phyloP scores from a whole-genome alignment of 2,888 invertebrate species.

The Anarsia innoxiella region DNA sequence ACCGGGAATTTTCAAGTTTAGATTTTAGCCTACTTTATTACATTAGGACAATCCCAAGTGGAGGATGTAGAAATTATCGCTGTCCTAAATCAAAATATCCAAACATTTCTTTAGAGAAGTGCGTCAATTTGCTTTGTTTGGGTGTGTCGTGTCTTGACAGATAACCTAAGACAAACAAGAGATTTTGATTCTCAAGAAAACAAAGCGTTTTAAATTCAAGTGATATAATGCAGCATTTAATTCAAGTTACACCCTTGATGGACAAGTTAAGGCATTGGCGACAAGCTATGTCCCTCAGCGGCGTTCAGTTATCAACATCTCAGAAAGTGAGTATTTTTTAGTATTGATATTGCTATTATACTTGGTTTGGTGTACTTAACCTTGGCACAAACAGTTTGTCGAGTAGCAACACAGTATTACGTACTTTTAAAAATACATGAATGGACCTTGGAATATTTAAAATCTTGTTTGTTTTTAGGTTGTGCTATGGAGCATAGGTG shows the following conservation, averaged over 20 bases:
- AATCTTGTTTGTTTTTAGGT: conserved; percentile 59
- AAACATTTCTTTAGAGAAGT: not conserved
- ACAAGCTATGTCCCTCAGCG: conserved; percentile 55
- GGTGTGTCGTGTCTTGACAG: conserved; percentile 28
- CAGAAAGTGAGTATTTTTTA: conserved; percentile 80
- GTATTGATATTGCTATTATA: no score
- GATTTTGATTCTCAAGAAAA: no score
- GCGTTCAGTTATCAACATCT: conserved; percentile 77
- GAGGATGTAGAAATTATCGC: no score
- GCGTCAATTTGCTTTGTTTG: conserved; percentile 14
- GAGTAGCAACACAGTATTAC: no score
- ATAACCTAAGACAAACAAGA: conserved; percentile 33
- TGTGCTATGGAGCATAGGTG: conserved; percentile 81
- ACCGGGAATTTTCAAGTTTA: conserved; percentile 21
- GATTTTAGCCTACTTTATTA: no score
- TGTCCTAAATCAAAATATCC: not conserved
- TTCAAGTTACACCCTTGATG: conserved; percentile 72
- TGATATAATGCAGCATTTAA: conserved; percentile 66
- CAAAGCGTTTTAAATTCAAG: no score
- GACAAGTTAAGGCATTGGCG: conserved; percentile 73
- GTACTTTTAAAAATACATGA: no score
- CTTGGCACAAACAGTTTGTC: no score
- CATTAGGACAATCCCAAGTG: no score
- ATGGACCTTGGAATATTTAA: not conserved
- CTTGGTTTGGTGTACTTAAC: no score